Conservation (phyloP, 2,888 invertebrate species). For the Melanophora roralis region DNA sequence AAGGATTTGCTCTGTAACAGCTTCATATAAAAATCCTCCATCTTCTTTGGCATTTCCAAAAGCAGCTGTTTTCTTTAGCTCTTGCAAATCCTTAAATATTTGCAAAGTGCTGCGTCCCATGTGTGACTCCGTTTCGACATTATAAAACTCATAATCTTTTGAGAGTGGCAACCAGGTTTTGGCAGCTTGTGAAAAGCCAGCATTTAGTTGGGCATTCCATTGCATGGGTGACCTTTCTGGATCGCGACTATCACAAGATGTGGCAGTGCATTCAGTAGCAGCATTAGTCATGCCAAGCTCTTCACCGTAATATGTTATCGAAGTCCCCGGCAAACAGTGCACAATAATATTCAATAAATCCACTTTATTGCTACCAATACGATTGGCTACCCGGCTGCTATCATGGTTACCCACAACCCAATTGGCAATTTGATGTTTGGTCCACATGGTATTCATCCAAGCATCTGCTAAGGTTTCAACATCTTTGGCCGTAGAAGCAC, state of each 20-base stretch:
- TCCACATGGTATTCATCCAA: constrained; percentile 81
- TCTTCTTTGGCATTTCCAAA: constrained; percentile 69
- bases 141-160: constrained; percentile 80
- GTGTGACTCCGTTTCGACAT: constrained; percentile 79
- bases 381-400: constrained; percentile 80
- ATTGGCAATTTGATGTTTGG: constrained; percentile 78
- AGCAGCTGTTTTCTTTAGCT: constrained; percentile 78
- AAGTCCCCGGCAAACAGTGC: constrained; percentile 85
- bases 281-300: constrained; percentile 82
- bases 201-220: constrained; percentile 78
- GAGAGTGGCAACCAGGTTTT: constrained; percentile 84
- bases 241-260: constrained; percentile 77
- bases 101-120: constrained; percentile 79
- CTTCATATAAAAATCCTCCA: constrained; percentile 70
- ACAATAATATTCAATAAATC: constrained; percentile 84
- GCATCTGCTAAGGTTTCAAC: constrained; percentile 78
- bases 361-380: constrained; percentile 82
- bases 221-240: constrained; percentile 81
- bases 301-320: constrained; percentile 88
- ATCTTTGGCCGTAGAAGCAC: constrained; percentile 78
- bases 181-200: constrained; percentile 80
- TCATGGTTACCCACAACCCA: constrained; percentile 87
- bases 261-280: constrained; percentile 74
- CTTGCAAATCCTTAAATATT: constrained; percentile 79
- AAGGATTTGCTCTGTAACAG: constrained; percentile 70